Base-by-base conservation (phyloP, 2,797 vertebrate genomes). In the Pygocentrus nattereri region DNA sequence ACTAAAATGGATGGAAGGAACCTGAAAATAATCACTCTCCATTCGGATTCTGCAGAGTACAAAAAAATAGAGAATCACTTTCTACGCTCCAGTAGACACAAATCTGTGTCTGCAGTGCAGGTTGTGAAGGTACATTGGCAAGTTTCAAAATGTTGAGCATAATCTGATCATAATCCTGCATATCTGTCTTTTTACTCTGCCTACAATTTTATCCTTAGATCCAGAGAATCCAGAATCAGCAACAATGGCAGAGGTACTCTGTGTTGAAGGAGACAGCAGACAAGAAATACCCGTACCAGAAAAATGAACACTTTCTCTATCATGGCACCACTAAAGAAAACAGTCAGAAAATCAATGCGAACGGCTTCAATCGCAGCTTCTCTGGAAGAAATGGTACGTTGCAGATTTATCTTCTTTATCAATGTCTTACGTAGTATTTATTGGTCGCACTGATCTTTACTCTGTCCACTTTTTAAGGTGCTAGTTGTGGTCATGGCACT, bases 291-390 rank as follows among this genome's bases (percentile, higher is more conserved):
- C 88, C 90, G 54, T 84, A 78, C 3, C 75, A 69, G 52, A 80
- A 21, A 15, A 88, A 89, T 8, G 87, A 91, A 59, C 72, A 59
- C 5, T 70, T 82, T 34, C 88, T 92, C 25, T 92, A 91, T 81
- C 91, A 92, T 21, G 90, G 91, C 7, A 92, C 89, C 0, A 89
- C 87, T 2, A 82, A 78, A 30, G 88, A 88, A 0, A 90, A 88
- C 44, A 84, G 83, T 74, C 78, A 85, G n/a, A 91, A 89, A 73
- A 88, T 91, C 82, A 90, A 89, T 52, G 80, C 44, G 13, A 84
- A 81, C 2, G 91, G 91, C 47, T 91, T 92, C 83, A 92, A 92
- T 82, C 86, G 91, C 44, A 90, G 90, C 67, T 92, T 92, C 83
- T 91, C 88, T 52, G 90, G 91, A 27, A 91, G 84, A 80, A 92